Evolutionary conservation across 30 jellyfish, hydroid and myxozoan genomes (phyloP).

Genomic region (Hydra vulgaris): DNA sequence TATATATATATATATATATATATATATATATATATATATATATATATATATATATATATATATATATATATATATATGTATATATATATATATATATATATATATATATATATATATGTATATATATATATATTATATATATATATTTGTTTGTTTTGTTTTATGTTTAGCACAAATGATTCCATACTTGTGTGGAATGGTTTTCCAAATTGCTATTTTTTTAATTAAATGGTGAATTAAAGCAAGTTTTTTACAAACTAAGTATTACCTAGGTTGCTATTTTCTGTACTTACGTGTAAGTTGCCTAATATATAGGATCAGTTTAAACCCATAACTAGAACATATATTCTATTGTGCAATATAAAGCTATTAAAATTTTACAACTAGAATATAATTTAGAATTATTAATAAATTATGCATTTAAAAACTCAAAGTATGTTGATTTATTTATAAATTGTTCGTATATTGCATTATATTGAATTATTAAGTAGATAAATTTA

Average conservation of each 20-base stretch:
- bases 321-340: too few species aligned
- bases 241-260: not conserved
- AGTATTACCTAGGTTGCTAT: too few species aligned
- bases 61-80: not conserved
- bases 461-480: too few species aligned
- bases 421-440: not conserved
- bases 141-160: not conserved
- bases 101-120: too few species aligned
- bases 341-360: not conserved
- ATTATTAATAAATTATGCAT: too few species aligned
- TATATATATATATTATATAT: too few species aligned
- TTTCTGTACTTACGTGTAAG: too few species aligned
- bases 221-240: not conserved
- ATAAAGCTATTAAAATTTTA: not conserved
- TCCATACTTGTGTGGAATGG: not conserved
- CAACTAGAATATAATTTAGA: not conserved
- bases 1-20: too few species aligned
- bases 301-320: not conserved
- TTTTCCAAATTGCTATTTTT: not conserved
- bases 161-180: not conserved
- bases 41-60: too few species aligned
- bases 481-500: not conserved
- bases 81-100: too few species aligned
- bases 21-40: too few species aligned
- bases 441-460: not conserved